Evolutionary conservation across 2,797 vertebrate genomes (phyloP).

Genomic region (Leuciscus waleckii): DNA sequence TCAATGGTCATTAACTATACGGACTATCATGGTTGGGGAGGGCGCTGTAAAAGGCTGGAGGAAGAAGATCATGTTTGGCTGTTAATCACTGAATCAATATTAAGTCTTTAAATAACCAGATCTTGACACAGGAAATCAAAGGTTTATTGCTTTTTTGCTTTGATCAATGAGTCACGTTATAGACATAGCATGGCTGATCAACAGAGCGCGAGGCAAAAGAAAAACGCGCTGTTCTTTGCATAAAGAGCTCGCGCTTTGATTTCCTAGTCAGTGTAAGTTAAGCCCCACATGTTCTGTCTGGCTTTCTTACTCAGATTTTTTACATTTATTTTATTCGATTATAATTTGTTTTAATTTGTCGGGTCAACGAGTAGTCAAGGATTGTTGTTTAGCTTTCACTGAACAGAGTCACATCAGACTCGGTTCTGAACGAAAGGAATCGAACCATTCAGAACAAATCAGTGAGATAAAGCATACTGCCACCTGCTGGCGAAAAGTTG

Average conservation of each 20-base stretch:
- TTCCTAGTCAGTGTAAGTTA: neutral
- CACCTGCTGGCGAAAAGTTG: conserved; percentile 68
- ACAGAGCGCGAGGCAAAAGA: neutral
- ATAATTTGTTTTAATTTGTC: neutral
- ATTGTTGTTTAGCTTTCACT: neutral
- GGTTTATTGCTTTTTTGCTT: conserved; percentile 23
- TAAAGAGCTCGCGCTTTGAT: neutral
- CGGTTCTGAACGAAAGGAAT: conserved; percentile 63
- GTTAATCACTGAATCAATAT: conserved; percentile 75
- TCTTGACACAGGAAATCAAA: conserved; percentile 64
- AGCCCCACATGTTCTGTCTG: neutral
- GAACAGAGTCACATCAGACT: conserved; percentile 56
- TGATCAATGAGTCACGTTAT: conserved; percentile 4
- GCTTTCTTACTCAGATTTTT: neutral
- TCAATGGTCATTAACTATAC: conserved; percentile 73
- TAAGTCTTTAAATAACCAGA: conserved; percentile 72
- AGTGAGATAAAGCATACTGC: conserved; percentile 65
- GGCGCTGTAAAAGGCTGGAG: conserved; percentile 47
- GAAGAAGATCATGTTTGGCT: conserved; percentile 54
- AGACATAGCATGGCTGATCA: conserved; percentile 11
- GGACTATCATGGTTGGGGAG: conserved; percentile 65
- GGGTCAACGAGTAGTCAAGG: neutral
- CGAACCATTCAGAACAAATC: conserved; percentile 36
- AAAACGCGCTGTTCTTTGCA: neutral
- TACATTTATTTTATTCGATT: neutral